A percentile compares a stretch with the other conserved stretches of the same genome.
These are phyloP conservation scores for Clepsis dumicolana DNA, from an alignment of 2,888 invertebrate species.

Conservation along the genomic window DNA sequence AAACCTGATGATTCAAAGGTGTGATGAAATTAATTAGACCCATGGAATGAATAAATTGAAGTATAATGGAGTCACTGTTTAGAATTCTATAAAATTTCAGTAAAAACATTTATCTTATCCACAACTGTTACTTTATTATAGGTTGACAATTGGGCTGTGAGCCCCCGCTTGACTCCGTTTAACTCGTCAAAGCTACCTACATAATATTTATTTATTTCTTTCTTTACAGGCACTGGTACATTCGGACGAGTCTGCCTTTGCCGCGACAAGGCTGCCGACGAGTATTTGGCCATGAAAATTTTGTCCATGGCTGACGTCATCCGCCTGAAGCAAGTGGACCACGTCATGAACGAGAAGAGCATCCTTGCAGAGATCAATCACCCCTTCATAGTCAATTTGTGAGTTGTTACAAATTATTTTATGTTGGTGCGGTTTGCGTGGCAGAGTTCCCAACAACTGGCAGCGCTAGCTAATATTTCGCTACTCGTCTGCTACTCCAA, in stretches of 20 bases:
- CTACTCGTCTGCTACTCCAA: background rate
- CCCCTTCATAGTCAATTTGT: conserved; percentile 96
- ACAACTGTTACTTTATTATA: too few species aligned
- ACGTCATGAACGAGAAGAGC: conserved; percentile 98
- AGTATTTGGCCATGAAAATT: conserved; percentile 97
- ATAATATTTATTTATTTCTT: background rate
- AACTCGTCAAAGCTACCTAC: too few species aligned
- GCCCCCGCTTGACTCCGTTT: too few species aligned
- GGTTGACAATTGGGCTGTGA: too few species aligned
- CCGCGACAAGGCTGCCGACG: conserved; percentile 92
- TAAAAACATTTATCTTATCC: too few species aligned
- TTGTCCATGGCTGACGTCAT: conserved; percentile 97
- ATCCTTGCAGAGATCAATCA: conserved; percentile 96
- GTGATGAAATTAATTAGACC: background rate
- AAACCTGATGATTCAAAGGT: conserved; percentile 15
- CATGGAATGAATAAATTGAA: background rate
- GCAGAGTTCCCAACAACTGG: conserved; percentile 24
- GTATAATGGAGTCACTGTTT: background rate
- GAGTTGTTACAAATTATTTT: conserved; percentile 54
- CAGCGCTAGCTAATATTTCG: conserved; percentile 3
- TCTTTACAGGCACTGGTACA: conserved; percentile 94
- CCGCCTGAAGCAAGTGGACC: conserved; percentile 97
- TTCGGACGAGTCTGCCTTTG: conserved; percentile 98
- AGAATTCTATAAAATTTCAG: background rate
- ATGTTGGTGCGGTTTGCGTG: conserved; percentile 13